These are phyloP conservation scores for Etheostoma spectabile DNA, from an alignment of 2,113 vertebrate species.

Conservation along the genomic window DNA sequence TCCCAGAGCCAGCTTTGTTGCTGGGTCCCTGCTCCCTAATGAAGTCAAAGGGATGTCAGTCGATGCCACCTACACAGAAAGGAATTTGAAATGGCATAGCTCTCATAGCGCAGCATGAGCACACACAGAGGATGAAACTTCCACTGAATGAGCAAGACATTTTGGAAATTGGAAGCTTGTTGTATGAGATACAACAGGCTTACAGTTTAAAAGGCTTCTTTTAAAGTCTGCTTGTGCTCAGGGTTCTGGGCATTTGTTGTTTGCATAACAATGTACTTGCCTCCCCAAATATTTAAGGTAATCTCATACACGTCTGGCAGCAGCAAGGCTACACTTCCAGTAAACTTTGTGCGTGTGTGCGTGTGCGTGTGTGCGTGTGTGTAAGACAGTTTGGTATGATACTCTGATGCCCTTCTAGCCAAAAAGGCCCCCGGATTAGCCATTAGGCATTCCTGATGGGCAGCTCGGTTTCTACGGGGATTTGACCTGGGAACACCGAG, in stretches of 20 bases:
- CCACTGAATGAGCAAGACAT: constrained; percentile 50
- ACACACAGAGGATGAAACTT: constrained; percentile 62
- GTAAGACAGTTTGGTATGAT: constrained; percentile 67
- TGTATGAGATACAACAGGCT: constrained; percentile 62
- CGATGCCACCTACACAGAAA: constrained; percentile 82
- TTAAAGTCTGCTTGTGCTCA: constrained; percentile 70
- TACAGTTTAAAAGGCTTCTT: constrained; percentile 64
- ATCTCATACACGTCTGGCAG: constrained; percentile 72
- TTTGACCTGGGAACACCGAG: constrained; percentile 67
- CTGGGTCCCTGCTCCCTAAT: constrained; percentile 80
- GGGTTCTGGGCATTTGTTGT: constrained; percentile 69
- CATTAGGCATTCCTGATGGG: constrained; percentile 82
- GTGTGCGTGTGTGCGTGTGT: constrained; percentile 42
- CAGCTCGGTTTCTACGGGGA: constrained; percentile 78
- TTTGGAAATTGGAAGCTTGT: constrained; percentile 57
- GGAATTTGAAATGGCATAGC: constrained; percentile 79
- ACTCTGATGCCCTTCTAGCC: constrained; percentile 75
- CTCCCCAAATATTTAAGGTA: constrained; percentile 80
- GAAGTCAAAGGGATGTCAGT: constrained; percentile 82
- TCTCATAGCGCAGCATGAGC: constrained; percentile 54
- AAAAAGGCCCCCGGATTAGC: constrained; percentile 80
- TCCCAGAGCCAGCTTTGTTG: constrained; percentile 78
- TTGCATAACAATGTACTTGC: constrained; percentile 73
- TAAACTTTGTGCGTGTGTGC: constrained; percentile 52
- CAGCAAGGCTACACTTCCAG: constrained; percentile 64